Percentiles rank a stretch among this genome's conserved stretches.
phyloP scores from a whole-genome alignment of 2,113 vertebrate species.

The Dissostichus mawsoni region DNA sequence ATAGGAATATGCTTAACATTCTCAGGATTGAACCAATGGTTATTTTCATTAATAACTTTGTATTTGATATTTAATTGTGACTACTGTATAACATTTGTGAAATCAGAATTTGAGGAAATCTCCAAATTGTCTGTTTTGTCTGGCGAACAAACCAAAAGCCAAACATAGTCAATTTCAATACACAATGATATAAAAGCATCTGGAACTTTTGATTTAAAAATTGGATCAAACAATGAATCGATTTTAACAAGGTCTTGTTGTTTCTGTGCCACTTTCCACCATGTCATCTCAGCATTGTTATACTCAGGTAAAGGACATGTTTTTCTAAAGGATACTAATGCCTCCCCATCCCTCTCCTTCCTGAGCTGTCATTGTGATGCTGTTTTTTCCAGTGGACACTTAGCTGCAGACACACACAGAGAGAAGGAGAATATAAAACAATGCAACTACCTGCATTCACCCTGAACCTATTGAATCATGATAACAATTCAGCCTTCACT shows the following conservation, averaged over 20 bases:
- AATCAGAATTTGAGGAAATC: not conserved
- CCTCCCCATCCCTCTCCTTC: conserved; percentile 81
- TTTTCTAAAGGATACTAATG: conserved; percentile 77
- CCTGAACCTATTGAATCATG: not conserved
- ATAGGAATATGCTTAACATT: not conserved
- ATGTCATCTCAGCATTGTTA: not conserved
- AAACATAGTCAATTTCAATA: too few species aligned
- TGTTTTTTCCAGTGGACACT: conserved; percentile 57
- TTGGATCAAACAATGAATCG: not conserved
- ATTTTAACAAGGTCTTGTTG: not conserved
- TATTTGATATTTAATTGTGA: not conserved
- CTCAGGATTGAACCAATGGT: not conserved
- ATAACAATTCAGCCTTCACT: not conserved
- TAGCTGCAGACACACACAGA: conserved; percentile 62
- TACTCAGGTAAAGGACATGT: not conserved
- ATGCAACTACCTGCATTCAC: not conserved
- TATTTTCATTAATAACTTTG: not conserved
- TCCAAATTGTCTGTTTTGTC: not conserved
- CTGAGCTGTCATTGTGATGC: conserved; percentile 73
- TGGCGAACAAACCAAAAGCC: too few species aligned
- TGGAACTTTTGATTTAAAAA: not conserved
- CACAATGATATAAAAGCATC: not conserved
- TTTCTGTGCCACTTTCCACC: not conserved
- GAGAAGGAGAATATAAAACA: not conserved
- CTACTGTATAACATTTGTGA: not conserved